These are phyloP conservation scores for Theristus sp. DNA, from an alignment of 2,888 invertebrate genomes.

Conservation along the genomic window DNA sequence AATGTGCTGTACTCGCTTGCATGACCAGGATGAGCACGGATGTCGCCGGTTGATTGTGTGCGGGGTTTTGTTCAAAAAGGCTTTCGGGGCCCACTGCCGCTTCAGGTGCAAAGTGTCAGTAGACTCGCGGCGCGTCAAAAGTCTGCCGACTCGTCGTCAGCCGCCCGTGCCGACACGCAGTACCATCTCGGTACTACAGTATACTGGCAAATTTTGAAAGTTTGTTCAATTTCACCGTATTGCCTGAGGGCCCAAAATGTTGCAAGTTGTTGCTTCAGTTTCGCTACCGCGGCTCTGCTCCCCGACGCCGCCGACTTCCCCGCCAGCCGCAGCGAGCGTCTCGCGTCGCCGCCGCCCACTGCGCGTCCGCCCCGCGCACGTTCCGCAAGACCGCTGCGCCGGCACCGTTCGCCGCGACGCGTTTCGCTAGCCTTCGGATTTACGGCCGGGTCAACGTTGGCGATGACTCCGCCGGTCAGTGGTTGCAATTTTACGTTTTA, in stretches of 20 bases:
- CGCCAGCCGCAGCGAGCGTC: no score
- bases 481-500: no score
- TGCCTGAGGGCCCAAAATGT: no score
- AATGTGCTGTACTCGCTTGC: no score
- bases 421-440: slow-evolving; percentile 40
- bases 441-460: slow-evolving; percentile 41
- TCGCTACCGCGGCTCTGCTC: no score
- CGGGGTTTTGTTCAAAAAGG: slow-evolving; percentile 31
- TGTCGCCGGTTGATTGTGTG: slow-evolving; percentile 38
- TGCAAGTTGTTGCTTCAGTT: no score
- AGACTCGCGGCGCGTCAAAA: slow-evolving; percentile 42
- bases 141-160: slow-evolving; percentile 38
- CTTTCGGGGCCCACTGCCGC: slow-evolving; percentile 42
- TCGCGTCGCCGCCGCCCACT: slow-evolving; percentile 45
- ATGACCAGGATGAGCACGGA: slow-evolving; percentile 41
- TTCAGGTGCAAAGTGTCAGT: slow-evolving; percentile 42
- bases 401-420: slow-evolving; percentile 37
- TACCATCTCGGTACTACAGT: slow-evolving; percentile 44
- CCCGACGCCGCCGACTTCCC: no score
- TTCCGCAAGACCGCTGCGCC: slow-evolving; percentile 37
- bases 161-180: slow-evolving; percentile 23
- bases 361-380: slow-evolving; percentile 34
- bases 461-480: slow-evolving; percentile 37
- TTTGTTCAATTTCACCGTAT: no score
- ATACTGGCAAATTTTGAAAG: no score